Conservation (phyloP, 2,888 invertebrate genomes). For the Cephus pulcher region DNA sequence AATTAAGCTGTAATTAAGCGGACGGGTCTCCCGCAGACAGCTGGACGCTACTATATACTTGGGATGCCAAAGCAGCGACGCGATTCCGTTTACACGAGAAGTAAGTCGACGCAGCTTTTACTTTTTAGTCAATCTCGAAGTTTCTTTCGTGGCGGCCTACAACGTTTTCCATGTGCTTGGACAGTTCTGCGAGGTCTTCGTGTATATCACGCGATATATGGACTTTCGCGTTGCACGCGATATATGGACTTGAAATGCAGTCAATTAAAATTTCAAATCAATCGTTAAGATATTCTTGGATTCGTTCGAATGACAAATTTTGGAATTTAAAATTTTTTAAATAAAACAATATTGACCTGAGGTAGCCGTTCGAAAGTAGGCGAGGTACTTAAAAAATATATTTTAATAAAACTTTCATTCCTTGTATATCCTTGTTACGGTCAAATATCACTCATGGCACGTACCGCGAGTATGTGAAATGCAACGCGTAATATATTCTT, state of each 20-base stretch:
- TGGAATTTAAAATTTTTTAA: not conserved
- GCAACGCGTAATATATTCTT: not conserved
- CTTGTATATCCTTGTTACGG: not conserved
- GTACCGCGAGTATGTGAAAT: not conserved
- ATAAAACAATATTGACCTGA: not conserved
- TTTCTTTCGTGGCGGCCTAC: not conserved
- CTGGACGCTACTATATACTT: conserved; percentile 43
- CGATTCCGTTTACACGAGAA: not conserved
- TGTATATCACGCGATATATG: not conserved
- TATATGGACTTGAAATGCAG: not conserved
- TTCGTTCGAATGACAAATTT: not conserved
- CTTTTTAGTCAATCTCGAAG: not conserved
- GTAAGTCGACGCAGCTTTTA: not conserved
- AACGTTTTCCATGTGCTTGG: not conserved
- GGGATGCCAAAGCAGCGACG: not conserved
- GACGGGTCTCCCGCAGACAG: conserved; percentile 49
- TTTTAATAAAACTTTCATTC: not conserved
- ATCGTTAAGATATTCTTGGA: not conserved
- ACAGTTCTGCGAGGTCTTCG: not conserved
- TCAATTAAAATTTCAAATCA: not conserved
- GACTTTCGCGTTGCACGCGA: not conserved
- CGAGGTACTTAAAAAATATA: not conserved
- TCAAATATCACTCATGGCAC: not conserved
- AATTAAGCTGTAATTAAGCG: conserved; percentile 58
- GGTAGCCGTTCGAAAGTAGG: not conserved